Evolutionary conservation across 2,888 invertebrate genomes (phyloP), one percentile per base, ranked within the genome.

Genomic region (Elysia crispata): DNA sequence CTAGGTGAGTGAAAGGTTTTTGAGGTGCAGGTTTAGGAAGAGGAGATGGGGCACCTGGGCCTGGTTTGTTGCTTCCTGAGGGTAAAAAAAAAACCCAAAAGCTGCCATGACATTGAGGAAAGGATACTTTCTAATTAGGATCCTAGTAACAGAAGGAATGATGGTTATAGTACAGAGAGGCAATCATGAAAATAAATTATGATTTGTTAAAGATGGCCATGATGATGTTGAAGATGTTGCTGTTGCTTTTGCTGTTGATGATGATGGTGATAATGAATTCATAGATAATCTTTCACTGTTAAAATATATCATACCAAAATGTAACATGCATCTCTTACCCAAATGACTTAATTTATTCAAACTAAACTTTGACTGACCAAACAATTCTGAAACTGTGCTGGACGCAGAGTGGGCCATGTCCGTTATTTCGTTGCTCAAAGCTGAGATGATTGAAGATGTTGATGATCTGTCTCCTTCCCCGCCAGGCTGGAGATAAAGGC

Each of bases 321-420:
- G 6, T 33, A 15, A 15, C 15, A n/a, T 15, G 11, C 41, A 6
- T 11, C 41, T 41, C 41, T 41, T 11, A n/a, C 11, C 41, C 41
- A 41, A 41, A 41, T 41, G 41, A 6, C 41, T 41, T 6, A 41
- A 41, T 41, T 41, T 3, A 41, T 3, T 11, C 3, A 3, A 41
- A 41, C 11, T 11, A 41, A 30, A 33, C 0, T 1, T 66, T 41
- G 33, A 88, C 93, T 92, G 94, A 91, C 98, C 97, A 92, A 98
- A 98, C 87, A 98, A 94, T 91, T 97, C 98, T 78, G 97, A 97
- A 91, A 98, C 96, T 95, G 98, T 97, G 91, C 95, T 97, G 23
- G 96, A 95, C 60, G 92, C 91, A 0, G 97, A 98, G 84, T 98
- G 97, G 0, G 97, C 96, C 28, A 98, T 97, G 82, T 89, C 90